phyloP scores from a whole-genome alignment of 2,113 vertebrate genomes.

The Chlorocebus sabaeus region DNA sequence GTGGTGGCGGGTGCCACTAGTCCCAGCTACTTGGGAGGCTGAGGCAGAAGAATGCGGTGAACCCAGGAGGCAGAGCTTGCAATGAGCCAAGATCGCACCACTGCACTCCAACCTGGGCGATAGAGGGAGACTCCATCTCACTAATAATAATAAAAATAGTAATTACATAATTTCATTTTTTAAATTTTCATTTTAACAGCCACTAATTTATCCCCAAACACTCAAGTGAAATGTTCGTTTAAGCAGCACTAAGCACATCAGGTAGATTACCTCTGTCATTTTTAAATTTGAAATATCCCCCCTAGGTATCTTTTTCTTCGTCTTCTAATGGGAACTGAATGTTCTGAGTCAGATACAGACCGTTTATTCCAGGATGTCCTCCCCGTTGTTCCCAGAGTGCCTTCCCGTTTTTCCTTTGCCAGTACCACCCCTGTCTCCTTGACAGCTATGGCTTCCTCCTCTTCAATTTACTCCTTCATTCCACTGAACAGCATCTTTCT shows the following conservation, averaged over 20 bases:
- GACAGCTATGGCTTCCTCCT: not conserved
- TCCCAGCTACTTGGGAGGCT: too few species aligned
- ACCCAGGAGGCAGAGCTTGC: too few species aligned
- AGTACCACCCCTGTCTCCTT: not conserved
- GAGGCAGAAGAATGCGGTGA: too few species aligned
- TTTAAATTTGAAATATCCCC: not conserved
- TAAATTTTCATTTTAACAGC: not conserved
- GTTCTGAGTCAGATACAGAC: not conserved
- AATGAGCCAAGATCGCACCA: too few species aligned
- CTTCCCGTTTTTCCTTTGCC: not conserved
- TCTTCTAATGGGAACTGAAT: not conserved
- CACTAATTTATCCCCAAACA: not conserved
- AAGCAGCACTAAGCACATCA: not conserved
- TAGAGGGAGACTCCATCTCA: too few species aligned
- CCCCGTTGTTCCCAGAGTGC: rapidly evolving
- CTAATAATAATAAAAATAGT: not conserved
- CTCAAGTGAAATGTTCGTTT: not conserved
- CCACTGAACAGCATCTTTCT: not conserved
- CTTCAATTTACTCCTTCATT: not conserved
- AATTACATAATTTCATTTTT: not conserved
- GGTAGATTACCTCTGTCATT: not conserved
- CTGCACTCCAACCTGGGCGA: too few species aligned
- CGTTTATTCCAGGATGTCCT: not conserved
- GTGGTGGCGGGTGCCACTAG: too few species aligned
- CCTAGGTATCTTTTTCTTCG: not conserved